A percentile compares a stretch with the other conserved stretches of the same genome.
Evolutionary conservation across 2,113 vertebrate species (phyloP).

Genomic region (Coryphaenoides rupestris): DNA sequence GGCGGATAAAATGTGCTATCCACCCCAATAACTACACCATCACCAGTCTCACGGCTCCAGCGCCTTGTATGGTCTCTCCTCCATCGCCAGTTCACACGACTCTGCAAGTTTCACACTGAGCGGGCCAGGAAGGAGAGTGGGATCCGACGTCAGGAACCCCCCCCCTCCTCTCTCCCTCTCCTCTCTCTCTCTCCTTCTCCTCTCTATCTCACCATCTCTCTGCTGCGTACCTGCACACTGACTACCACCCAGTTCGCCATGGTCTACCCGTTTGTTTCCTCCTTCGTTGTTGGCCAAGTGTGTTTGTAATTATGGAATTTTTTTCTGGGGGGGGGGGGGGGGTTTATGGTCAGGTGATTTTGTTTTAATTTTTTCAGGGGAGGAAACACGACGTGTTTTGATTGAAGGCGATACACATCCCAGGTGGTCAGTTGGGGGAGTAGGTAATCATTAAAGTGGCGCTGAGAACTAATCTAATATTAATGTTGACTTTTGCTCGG

Average conservation of each 20-base stretch:
- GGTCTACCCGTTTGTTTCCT: neutral
- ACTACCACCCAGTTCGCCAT: constrained; percentile 39
- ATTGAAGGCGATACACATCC: constrained; percentile 27
- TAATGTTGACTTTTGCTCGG: neutral
- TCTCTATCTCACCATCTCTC: too few species aligned
- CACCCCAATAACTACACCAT: constrained; percentile 61
- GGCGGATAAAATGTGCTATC: constrained; percentile 70
- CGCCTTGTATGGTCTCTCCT: constrained; percentile 71
- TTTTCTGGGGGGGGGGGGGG: too few species aligned
- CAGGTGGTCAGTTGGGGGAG: neutral
- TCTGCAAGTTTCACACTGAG: constrained; percentile 36
- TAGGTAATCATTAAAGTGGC: neutral
- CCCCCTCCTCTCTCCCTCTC: too few species aligned
- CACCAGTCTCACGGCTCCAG: constrained; percentile 55
- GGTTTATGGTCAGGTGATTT: too few species aligned
- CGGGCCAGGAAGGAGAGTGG: constrained; percentile 11
- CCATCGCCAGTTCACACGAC: constrained; percentile 25
- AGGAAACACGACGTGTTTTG: constrained; percentile 11
- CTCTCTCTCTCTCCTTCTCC: too few species aligned
- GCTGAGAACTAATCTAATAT: neutral
- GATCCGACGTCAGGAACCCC: constrained; percentile 35
- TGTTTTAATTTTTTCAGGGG: constrained; percentile 1
- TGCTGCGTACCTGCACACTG: constrained; percentile 40
- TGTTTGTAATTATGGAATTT: neutral
- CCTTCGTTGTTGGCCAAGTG: neutral